Percentiles rank a stretch among this genome's conserved stretches.
These are phyloP conservation scores for Dione vanillae DNA, from an alignment of 2,888 invertebrate genomes.

Conservation along the genomic window DNA sequence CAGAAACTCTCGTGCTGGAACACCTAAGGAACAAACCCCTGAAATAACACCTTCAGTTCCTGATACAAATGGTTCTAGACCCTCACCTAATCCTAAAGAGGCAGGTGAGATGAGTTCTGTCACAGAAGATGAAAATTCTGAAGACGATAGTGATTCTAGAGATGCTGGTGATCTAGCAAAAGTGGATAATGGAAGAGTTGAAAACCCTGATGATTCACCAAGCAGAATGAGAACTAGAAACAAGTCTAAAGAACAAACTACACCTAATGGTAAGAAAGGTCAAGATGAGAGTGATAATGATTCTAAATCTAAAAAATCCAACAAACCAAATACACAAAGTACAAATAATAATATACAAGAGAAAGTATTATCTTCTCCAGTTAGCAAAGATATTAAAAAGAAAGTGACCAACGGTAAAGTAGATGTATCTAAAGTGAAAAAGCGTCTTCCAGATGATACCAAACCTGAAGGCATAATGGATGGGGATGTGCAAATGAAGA, in stretches of 20 bases:
- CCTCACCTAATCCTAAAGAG: constrained; percentile 88
- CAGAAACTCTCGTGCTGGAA: constrained; percentile 92
- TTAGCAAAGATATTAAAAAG: constrained; percentile 75
- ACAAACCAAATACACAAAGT: constrained; percentile 62
- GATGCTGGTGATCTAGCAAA: constrained; percentile 91
- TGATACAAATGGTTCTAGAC: constrained; percentile 83
- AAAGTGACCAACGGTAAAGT: constrained; percentile 78
- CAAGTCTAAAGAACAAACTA: constrained; percentile 90
- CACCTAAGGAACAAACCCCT: constrained; percentile 89
- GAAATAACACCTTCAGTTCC: constrained; percentile 82
- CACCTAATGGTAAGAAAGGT: constrained; percentile 76
- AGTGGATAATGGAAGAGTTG: constrained; percentile 91
- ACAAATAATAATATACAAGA: constrained; percentile 75
- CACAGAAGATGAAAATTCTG: constrained; percentile 95
- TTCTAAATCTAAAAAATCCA: constrained; percentile 69
- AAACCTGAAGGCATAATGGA: constrained; percentile 85
- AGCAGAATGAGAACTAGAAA: constrained; percentile 95
- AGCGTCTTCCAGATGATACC: constrained; percentile 82
- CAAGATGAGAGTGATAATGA: constrained; percentile 81
- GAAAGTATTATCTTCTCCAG: constrained; percentile 72
- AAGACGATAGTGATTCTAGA: constrained; percentile 97
- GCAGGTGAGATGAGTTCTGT: constrained; percentile 90
- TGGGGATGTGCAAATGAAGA: constrained; percentile 85
- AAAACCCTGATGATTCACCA: constrained; percentile 91
- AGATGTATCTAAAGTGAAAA: constrained; percentile 84